These are phyloP conservation scores for Halcyon senegalensis DNA, from an alignment of 2,113 vertebrate genomes.

Conservation along the genomic window DNA sequence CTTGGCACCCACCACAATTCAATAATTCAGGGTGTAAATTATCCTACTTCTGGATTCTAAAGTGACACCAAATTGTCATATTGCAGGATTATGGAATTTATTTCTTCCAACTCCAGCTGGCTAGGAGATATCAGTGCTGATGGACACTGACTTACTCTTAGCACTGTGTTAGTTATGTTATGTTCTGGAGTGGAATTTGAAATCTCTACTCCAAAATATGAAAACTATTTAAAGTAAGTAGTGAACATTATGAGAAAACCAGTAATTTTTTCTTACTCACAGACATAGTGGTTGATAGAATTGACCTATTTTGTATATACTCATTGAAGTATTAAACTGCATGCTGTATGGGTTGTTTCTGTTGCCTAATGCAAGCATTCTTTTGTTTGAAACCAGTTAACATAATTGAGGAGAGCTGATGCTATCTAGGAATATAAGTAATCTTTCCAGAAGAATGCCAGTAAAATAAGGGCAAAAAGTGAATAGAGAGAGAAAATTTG, in stretches of 20 bases:
- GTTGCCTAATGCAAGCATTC: conserved; percentile 41
- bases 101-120: not conserved
- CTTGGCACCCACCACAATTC: not conserved
- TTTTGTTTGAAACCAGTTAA: not conserved
- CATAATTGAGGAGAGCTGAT: not conserved
- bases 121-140: not conserved
- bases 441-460: not conserved
- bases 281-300: not conserved
- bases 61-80: not conserved
- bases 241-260: not conserved
- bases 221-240: not conserved
- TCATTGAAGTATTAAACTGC: conserved; percentile 19
- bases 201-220: not conserved
- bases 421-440: not conserved
- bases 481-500: not conserved
- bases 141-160: not conserved
- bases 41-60: not conserved
- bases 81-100: not conserved
- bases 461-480: not conserved
- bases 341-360: not conserved
- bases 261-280: not conserved
- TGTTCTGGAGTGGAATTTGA: not conserved
- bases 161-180: not conserved
- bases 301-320: not conserved
- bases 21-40: not conserved